Conservation (phyloP, 37 sponge, comb jelly and placozoan species). For the Dysidea cf. avara region DNA sequence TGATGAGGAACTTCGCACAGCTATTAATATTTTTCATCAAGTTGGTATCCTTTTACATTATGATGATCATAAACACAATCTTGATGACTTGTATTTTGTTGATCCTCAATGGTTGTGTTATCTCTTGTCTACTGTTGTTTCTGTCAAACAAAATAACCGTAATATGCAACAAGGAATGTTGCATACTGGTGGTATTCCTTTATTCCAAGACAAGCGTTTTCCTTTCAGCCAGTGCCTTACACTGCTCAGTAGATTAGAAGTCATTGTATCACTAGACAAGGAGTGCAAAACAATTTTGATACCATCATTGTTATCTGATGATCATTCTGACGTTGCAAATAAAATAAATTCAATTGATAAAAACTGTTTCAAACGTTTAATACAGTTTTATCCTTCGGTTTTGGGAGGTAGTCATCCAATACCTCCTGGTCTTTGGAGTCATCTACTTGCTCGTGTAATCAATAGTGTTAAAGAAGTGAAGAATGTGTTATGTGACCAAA, state of each 20-base stretch:
- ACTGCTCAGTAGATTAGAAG: slow-evolving; percentile 71
- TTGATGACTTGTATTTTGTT: no score
- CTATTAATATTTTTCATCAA: slow-evolving; percentile 57
- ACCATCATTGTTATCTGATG: slow-evolving; percentile 70
- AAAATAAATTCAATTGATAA: no score
- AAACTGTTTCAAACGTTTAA: no score
- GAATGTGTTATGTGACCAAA: slow-evolving; percentile 19
- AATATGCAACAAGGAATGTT: slow-evolving; percentile 61
- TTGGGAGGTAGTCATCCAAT: slow-evolving; percentile 19
- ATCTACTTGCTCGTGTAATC: slow-evolving; percentile 64
- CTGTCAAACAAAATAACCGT: slow-evolving; percentile 69
- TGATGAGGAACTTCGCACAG: slow-evolving; percentile 61
- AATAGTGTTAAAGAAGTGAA: slow-evolving; percentile 27
- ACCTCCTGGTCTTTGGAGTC: slow-evolving; percentile 78
- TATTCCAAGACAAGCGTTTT: slow-evolving; percentile 51
- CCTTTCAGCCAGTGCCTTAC: slow-evolving; percentile 64
- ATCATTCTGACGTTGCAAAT: slow-evolving; percentile 29
- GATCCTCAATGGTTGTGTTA: no score
- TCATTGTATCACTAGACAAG: slow-evolving; percentile 50
- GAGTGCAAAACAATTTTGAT: slow-evolving; percentile 65
- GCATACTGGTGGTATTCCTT: slow-evolving; percentile 16
- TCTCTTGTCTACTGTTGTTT: slow-evolving; percentile 78
- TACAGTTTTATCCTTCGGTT: no score
- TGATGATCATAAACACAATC: no score
- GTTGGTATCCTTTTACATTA: slow-evolving; percentile 61